A percentile compares a stretch with the other conserved stretches of the same genome.
Conservation (phyloP, 2,113 vertebrate species). For the Isurus oxyrinchus region DNA sequence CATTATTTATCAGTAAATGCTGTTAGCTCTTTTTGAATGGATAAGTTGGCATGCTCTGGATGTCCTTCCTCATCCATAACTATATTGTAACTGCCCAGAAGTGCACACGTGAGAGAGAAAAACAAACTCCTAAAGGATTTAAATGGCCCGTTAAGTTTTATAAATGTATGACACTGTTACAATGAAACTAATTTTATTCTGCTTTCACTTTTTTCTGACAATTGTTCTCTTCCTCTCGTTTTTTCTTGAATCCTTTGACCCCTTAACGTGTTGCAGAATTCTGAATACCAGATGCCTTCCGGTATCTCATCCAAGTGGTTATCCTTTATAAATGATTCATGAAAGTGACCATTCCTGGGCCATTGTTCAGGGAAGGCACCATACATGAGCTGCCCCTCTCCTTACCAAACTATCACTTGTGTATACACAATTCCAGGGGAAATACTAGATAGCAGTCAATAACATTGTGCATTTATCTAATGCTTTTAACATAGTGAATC, state of each 20-base stretch:
- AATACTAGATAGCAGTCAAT: background rate
- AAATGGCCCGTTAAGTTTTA: background rate
- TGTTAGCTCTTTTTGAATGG: background rate
- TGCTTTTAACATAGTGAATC: background rate
- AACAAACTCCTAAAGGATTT: background rate
- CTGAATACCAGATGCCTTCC: background rate
- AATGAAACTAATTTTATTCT: background rate
- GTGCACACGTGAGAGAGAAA: background rate
- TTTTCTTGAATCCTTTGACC: background rate
- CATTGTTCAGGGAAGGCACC: background rate
- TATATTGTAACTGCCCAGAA: background rate
- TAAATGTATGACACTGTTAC: background rate
- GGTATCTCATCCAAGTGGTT: background rate
- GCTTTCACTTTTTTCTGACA: background rate
- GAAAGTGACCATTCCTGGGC: background rate
- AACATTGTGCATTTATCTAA: background rate
- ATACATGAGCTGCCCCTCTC: background rate
- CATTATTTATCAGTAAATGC: constrained; percentile 19
- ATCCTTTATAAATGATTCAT: background rate
- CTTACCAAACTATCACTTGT: background rate
- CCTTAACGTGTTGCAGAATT: background rate
- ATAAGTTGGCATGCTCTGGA: background rate
- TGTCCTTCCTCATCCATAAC: background rate
- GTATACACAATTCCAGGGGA: background rate
- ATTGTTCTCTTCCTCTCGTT: background rate